Evolutionary conservation across 2,888 invertebrate genomes (phyloP), one percentile per base, ranked within the genome.

Genomic region (Lepeophtheirus nordmannii): DNA sequence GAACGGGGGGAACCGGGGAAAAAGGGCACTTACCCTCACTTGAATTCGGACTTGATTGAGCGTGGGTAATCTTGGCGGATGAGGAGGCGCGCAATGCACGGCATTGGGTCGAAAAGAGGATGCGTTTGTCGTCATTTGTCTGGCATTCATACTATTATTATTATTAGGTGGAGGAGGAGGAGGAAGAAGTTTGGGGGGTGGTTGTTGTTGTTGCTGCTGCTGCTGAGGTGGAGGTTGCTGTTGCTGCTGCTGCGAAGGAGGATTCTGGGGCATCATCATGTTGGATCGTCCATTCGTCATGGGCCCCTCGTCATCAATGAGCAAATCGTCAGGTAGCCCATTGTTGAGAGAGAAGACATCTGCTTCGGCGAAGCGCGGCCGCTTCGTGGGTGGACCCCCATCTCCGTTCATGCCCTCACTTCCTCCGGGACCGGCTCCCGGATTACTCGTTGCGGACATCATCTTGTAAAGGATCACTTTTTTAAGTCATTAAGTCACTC

Each of bases 341-440:
- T 46, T 38, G 23, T 63, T 63, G 30, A 69, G 70, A 65, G 39
- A 46, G 46, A 53, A 30, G 40, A 37, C 17, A 41, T 53, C 56
- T 30, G 22, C 46, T 39, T 64, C 64, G 30, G 56, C 58, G 60
- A 22, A 58, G 23, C 74, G 75, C 69, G 72, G 73, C 69, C 75
- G 73, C 71, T 76, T 75, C 67, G 71, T 72, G 70, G 75, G 73
- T 69, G 74, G 74, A 69, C 74, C 74, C 70, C 74, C 75, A 68
- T 72, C 72, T 69, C 72, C 71, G 69, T 73, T 72, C 72, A 74
- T 74, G 70, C 74, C 73, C 74, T 74, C 74, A 73, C 71, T 69
- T 14, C 53, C 53, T 14, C 53, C 17, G n/a, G 53, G 53, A 17
- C n/a, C 53, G 5, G n/a, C 53, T 14, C 53, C 53, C 14, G n/a